Base-by-base conservation (phyloP, 2,797 vertebrate species). In the Mormyrus hasselquistii region DNA sequence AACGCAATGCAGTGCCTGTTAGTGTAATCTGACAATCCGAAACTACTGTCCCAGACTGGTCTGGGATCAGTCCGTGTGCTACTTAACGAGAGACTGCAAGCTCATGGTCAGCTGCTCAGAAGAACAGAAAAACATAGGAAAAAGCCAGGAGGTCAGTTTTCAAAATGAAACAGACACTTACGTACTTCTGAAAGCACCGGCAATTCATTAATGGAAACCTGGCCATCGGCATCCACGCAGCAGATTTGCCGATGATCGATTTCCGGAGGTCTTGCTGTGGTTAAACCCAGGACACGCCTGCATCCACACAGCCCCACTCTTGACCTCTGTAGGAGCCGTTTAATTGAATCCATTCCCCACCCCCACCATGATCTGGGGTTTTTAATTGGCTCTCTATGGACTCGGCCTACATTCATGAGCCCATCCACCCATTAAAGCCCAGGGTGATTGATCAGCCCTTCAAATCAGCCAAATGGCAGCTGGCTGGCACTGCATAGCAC, bases 401-500 rank as follows among this genome's bases (percentile, higher is more conserved):
- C 29, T 83, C 69, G 10, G 16, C 38, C 25, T 86, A 41, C 49
- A 57, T 57, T 89, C 47, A n/a, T 22, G 69, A 25, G 86, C 52
- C 89, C 41, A 82, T 47, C 76, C 69, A 89, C 82, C 88, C 88
- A 73, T 25, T 69, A 89, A 47, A 10, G 25, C 38, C 76, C 55
- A 4, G 14, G 87, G 87, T 55, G 62, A 87, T 89, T 59, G 84
- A 88, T 90, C 88, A 90, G 22, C 88, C n/a, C 34, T 44, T 62
- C 89, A 57, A 88, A 41, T 87, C 89, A 82, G 84, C 65, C 6
- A 55, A 88, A 90, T 9, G 12, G 7, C 52, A 34, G 86, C 16
- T 0, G 53, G 62, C 47, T 34, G 29, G 38, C 19, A 50, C 29
- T n/a, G 7, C 25, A 82, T 44, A 10, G 22, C 41, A 73, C 25